Conservation (phyloP, 2,797 vertebrate species). For the Syngnathus acus region DNA sequence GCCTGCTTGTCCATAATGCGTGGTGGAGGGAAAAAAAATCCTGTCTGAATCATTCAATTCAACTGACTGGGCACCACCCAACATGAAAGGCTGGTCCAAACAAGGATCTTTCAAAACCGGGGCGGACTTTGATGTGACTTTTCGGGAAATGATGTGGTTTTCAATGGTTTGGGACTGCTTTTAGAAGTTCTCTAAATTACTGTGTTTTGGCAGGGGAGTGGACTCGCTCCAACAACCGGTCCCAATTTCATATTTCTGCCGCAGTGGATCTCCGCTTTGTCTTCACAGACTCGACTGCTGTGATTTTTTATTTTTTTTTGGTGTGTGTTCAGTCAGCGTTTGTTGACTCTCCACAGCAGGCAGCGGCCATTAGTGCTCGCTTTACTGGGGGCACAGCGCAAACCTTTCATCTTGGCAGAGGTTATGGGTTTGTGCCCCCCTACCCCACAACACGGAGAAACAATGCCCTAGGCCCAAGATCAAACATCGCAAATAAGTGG, state of each 20-base stretch:
- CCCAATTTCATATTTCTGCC: neutral
- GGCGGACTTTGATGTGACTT: neutral
- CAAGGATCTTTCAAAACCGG: neutral
- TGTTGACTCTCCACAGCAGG: slow-evolving; percentile 35
- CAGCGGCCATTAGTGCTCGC: slow-evolving; percentile 45
- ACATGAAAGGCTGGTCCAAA: slow-evolving; percentile 13
- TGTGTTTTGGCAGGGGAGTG: neutral
- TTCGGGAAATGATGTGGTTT: neutral
- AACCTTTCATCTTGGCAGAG: slow-evolving; percentile 60
- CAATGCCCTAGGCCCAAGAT: slow-evolving; percentile 32
- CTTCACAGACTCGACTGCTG: slow-evolving; percentile 11
- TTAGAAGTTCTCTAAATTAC: neutral
- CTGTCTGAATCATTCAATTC: slow-evolving; percentile 26
- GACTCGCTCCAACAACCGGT: neutral
- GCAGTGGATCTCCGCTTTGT: neutral
- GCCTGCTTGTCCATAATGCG: slow-evolving; percentile 8
- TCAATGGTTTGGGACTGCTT: neutral
- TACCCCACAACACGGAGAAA: slow-evolving; percentile 33
- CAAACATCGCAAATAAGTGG: neutral
- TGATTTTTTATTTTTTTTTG: neutral
- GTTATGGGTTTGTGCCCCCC: slow-evolving; percentile 51
- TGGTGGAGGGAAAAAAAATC: neutral
- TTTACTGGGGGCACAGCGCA: slow-evolving; percentile 52
- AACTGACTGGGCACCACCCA: slow-evolving; percentile 9
- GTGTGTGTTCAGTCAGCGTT: slow-evolving; percentile 12